Evolutionary conservation across 2,797 vertebrate genomes (phyloP), one percentile per base, ranked within the genome.

Genomic region (Characodon lateralis): DNA sequence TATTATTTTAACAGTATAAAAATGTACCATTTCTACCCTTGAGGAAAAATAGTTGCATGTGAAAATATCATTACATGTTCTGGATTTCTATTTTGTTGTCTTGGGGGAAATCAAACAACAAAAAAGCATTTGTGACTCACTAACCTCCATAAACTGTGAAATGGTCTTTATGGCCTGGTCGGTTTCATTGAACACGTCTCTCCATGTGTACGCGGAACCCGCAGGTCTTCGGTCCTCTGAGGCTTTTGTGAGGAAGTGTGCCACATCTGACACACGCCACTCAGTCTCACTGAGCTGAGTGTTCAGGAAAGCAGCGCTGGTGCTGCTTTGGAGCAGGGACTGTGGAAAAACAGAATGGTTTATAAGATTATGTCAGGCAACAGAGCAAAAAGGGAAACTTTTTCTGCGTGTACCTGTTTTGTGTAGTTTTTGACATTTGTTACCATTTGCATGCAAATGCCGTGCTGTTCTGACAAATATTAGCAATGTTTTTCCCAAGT

Each of bases 121-220:
- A 28, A 26, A 28, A 65, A 3, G 24, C n/a, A 43, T 58, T 7
- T 5, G 6, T 39, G 24, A 55, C 66, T 61, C 24, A 88, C 94
- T 84, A 74, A 99, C 98, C 96, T 99, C 98, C 98, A 99, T 99
- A 90, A 98, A 99, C 51, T 94, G 97, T 3, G 98, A 97, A 83
- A 99, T 96, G 79, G 96, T 98, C 81, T 94, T 95, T 82, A 99
- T 93, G 81, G 97, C 97, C 26, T 94, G 93, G 90, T 97, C 97
- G 0, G 97, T 98, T 91, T 99, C 98, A 12, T 99, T 98, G 93
- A 98, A 98, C 73, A 96, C 96, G 0, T 98, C 95, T 83, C 96
- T 93, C 98, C 98, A 99, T 35, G 97, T 98, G 72, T 97, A 97
- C 2, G 85, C 85, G 0, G 96, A 94, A 35, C 93, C 94, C 0